Evolutionary conservation across 1,140 invertebrate genomes (phyloP).

Genomic region (Protaetia brevitarsis): DNA sequence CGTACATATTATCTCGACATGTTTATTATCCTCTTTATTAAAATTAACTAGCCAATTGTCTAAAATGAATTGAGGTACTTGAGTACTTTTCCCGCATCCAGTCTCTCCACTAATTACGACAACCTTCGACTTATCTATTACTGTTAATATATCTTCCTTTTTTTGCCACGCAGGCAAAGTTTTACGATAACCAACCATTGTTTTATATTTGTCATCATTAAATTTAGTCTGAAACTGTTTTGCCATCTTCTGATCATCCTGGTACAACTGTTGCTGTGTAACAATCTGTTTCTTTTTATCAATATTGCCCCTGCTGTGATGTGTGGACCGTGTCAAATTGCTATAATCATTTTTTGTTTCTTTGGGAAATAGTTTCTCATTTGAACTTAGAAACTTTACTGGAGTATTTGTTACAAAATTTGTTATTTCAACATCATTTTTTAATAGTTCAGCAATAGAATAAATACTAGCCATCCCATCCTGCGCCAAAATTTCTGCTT

Average conservation of each 20-base stretch:
- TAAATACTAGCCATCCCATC: conserved; percentile 67
- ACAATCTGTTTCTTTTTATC: conserved; percentile 52
- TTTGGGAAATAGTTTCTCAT: conserved; percentile 40
- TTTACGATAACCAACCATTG: conserved; percentile 59
- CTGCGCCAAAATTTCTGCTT: conserved; percentile 60
- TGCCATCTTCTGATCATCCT: conserved; percentile 60
- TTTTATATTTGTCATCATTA: conserved; percentile 58
- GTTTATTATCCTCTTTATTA: conserved; percentile 47
- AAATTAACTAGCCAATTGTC: conserved; percentile 67
- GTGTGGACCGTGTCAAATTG: conserved; percentile 51
- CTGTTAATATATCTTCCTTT: conserved; percentile 62
- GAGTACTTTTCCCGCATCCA: conserved; percentile 86
- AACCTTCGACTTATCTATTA: conserved; percentile 63
- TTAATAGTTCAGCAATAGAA: conserved; percentile 64
- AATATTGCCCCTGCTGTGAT: conserved; percentile 59
- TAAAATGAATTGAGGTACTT: conserved; percentile 89
- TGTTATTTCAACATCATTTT: conserved; percentile 64
- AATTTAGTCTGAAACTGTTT: conserved; percentile 59
- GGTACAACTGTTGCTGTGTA: conserved; percentile 53
- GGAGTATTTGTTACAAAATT: conserved; percentile 57
- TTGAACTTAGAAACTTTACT: conserved; percentile 54
- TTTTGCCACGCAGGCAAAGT: conserved; percentile 68
- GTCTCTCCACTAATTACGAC: conserved; percentile 82
- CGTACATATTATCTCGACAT: conserved; percentile 84
- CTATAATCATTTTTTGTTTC: conserved; percentile 38